A percentile compares a stretch with the other conserved stretches of the same genome.
Conservation (phyloP, 37 sponge, comb jelly and placozoan species). For the Hexactinellida sp. region DNA sequence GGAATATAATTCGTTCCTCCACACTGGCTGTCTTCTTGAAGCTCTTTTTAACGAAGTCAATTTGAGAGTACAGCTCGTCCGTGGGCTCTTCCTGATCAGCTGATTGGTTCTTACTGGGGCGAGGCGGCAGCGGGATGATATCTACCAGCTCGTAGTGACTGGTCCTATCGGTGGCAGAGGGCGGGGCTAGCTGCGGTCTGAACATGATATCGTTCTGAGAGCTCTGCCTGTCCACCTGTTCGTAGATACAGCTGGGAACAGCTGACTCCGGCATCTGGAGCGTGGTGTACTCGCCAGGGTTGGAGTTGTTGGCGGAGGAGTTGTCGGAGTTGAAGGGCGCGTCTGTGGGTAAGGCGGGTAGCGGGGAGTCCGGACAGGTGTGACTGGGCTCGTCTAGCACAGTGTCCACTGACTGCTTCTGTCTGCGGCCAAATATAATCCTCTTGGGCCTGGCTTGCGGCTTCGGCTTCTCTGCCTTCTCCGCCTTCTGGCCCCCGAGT, state of each 20-base stretch:
- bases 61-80: neutral
- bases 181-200: neutral
- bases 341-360: neutral
- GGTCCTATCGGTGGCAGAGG: neutral
- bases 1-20: neutral
- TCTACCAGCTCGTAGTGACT: neutral
- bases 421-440: neutral
- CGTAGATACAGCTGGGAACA: neutral
- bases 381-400: neutral
- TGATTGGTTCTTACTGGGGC: neutral
- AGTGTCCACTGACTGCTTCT: neutral
- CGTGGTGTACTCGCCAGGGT: neutral
- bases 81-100: neutral
- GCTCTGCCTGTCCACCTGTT: neutral
- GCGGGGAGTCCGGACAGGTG: neutral
- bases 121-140: neutral
- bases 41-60: neutral
- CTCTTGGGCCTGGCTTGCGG: neutral
- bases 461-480: neutral
- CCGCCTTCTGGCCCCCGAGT: neutral
- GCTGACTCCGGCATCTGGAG: neutral
- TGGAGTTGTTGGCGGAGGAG: neutral
- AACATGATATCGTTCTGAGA: neutral
- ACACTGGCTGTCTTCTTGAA: neutral
- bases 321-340: neutral